phyloP scores from a whole-genome alignment of 2,888 invertebrate species.

The Scrobipalpa atriplicella region DNA sequence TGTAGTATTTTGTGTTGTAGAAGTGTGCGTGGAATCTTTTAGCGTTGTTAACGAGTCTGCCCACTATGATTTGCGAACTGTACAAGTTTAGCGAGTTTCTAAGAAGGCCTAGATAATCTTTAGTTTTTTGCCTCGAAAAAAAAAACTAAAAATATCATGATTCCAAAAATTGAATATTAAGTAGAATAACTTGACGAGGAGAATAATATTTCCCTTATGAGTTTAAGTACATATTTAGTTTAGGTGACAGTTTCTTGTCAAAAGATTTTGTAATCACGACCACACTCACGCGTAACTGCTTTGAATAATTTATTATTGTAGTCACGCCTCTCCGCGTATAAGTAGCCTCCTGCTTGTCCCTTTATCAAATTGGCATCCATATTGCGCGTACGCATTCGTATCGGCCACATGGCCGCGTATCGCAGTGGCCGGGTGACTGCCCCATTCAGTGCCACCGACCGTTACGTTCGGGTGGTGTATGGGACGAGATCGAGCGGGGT shows the following conservation, averaged over 20 bases:
- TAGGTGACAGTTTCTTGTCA: no score
- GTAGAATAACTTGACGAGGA: no score
- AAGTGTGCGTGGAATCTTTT: constrained; percentile 1
- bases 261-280: no score
- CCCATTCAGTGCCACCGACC: constrained; percentile 53
- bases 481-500: constrained; percentile 44
- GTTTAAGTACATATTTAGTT: no score
- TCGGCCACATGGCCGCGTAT: constrained; percentile 45
- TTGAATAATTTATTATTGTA: no score
- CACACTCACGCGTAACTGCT: no score
- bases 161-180: no score
- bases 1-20: constrained; percentile 13
- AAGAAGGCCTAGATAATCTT: background rate
- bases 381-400: background rate
- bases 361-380: background rate
- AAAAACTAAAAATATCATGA: background rate
- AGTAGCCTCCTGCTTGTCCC: constrained; percentile 32
- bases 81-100: background rate
- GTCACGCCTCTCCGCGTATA: constrained; percentile 25
- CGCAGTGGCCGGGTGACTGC: constrained; percentile 56
- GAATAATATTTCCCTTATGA: no score
- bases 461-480: constrained; percentile 41
- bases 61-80: constrained; percentile 2
- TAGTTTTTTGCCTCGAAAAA: background rate
- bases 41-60: background rate